Conservation (phyloP, 2,113 vertebrate genomes). For the Podarcis muralis region DNA sequence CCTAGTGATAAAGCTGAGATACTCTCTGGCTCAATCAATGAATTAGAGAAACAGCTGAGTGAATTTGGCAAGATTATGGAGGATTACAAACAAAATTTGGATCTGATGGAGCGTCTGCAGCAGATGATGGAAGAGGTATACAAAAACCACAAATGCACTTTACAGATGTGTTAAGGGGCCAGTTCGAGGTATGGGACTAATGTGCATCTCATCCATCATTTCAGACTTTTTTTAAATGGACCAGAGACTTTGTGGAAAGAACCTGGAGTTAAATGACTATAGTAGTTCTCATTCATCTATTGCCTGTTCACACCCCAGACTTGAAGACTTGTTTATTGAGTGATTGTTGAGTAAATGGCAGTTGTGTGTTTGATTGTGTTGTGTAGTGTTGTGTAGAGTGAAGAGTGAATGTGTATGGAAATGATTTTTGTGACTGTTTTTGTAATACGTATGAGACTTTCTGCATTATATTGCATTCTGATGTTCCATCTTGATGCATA, state of each 20-base stretch:
- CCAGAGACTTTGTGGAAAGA: background rate
- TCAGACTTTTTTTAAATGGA: background rate
- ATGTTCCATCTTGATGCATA: too few species aligned
- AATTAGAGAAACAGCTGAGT: slow-evolving; percentile 84
- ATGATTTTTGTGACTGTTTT: too few species aligned
- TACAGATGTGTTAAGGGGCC: background rate
- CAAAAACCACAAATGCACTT: background rate
- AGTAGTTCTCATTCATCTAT: background rate
- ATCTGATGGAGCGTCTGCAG: slow-evolving; percentile 84
- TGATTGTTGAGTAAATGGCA: background rate
- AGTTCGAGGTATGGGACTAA: background rate
- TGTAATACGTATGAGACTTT: too few species aligned
- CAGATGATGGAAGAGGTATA: slow-evolving; percentile 88
- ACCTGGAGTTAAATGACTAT: background rate
- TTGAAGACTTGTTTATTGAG: background rate
- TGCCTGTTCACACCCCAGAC: background rate
- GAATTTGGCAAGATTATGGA: slow-evolving; percentile 82
- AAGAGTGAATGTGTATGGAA: too few species aligned
- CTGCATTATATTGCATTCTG: too few species aligned
- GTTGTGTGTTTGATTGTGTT: too few species aligned
- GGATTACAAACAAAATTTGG: slow-evolving; percentile 86
- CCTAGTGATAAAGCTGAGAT: slow-evolving; percentile 63
- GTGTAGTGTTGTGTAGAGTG: too few species aligned
- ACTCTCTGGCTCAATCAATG: slow-evolving; percentile 73
- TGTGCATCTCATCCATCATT: background rate